A percentile compares a stretch with the other conserved stretches of the same genome.
These are phyloP conservation scores for Electrophaes corylata DNA, from an alignment of 2,888 invertebrate species.

Conservation along the genomic window DNA sequence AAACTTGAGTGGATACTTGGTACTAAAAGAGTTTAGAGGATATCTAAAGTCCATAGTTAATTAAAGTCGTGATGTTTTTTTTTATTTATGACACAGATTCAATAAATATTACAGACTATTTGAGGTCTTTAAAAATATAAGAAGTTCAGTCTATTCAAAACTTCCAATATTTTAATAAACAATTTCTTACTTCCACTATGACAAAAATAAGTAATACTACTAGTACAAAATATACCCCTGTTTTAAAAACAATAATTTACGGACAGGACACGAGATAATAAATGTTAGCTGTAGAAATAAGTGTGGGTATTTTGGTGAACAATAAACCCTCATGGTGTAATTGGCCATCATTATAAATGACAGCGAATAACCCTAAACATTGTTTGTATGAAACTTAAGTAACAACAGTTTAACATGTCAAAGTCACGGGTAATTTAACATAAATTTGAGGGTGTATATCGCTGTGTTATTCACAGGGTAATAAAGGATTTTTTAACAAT, in stretches of 20 bases:
- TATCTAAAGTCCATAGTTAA: no score
- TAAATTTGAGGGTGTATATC: slow-evolving; percentile 43
- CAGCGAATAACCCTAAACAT: slow-evolving; percentile 60
- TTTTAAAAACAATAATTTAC: slow-evolving; percentile 6
- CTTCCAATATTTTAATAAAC: no score
- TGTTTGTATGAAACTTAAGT: slow-evolving; percentile 51
- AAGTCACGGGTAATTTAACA: slow-evolving; percentile 72
- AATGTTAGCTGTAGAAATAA: slow-evolving; percentile 19
- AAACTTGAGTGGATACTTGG: no score
- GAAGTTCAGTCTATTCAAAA: no score
- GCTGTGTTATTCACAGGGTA: slow-evolving; percentile 35
- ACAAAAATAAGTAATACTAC: no score
- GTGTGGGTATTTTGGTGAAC: slow-evolving; percentile 42
- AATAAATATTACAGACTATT: no score
- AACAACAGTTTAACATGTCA: slow-evolving; percentile 62
- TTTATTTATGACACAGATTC: no score
- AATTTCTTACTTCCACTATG: no score
- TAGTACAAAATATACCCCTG: not conserved
- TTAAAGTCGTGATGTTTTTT: no score
- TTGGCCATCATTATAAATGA: slow-evolving; percentile 57
- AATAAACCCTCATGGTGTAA: slow-evolving; percentile 50
- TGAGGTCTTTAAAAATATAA: no score
- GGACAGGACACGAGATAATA: slow-evolving; percentile 4
- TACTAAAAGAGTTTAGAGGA: no score
- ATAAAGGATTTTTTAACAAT: slow-evolving; percentile 38